Evolutionary conservation across 2,888 invertebrate genomes (phyloP).

Genomic region (Bursaphelenchus okinawaensis): DNA sequence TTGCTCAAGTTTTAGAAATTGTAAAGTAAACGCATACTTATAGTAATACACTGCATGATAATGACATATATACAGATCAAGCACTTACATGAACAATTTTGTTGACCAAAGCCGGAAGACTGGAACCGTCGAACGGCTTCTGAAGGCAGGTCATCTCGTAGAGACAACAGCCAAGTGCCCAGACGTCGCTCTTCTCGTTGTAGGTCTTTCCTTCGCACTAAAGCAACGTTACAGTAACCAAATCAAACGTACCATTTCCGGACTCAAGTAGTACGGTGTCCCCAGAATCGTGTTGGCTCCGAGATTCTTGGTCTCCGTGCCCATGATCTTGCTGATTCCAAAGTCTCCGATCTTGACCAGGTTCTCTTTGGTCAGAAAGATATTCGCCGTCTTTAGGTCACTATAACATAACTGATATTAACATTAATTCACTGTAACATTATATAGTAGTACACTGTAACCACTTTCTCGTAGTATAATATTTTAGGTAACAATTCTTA

Average conservation of each 20-base stretch:
- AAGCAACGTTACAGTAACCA: background rate
- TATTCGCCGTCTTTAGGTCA: constrained; percentile 72
- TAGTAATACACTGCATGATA: background rate
- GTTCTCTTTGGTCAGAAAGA: constrained; percentile 66
- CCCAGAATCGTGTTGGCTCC: constrained; percentile 62
- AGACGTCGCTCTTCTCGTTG: constrained; percentile 73
- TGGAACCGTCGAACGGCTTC: constrained; percentile 71
- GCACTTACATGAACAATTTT: constrained; percentile 68
- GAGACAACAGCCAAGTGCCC: constrained; percentile 72
- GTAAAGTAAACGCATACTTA: too few species aligned
- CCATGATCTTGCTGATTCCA: constrained; percentile 72
- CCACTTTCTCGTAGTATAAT: constrained; percentile 3
- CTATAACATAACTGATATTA: too few species aligned
- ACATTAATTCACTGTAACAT: constrained; percentile 2
- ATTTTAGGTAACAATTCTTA: too few species aligned
- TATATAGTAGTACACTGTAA: constrained; percentile 2
- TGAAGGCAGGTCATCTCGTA: constrained; percentile 72
- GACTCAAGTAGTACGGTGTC: constrained; percentile 63
- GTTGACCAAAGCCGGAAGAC: constrained; percentile 70
- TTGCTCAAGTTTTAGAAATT: too few species aligned
- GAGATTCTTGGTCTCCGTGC: constrained; percentile 61
- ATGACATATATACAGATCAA: background rate
- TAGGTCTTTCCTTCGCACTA: constrained; percentile 69
- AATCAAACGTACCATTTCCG: constrained; percentile 55
- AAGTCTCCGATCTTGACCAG: constrained; percentile 69